These are phyloP conservation scores for Diachasmimorpha longicaudata DNA, from an alignment of 1,140 invertebrate species.

Conservation along the genomic window DNA sequence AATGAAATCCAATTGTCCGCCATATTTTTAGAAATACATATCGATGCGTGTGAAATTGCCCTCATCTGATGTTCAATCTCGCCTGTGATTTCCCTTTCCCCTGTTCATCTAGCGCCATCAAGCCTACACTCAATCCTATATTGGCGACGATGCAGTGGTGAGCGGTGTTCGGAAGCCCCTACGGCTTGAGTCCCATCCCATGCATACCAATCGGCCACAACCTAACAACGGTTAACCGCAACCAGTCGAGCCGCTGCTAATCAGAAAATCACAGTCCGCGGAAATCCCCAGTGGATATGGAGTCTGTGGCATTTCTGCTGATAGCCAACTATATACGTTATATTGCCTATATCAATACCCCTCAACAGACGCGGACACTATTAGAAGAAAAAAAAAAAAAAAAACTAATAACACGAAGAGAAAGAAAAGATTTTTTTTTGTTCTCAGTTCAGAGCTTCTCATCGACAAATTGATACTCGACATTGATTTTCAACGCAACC, in stretches of 20 bases:
- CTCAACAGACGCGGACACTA: background rate
- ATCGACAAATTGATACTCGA: too few species aligned
- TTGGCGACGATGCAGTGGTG: conserved; percentile 6
- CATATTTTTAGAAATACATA: too few species aligned
- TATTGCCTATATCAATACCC: background rate
- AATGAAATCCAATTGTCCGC: background rate
- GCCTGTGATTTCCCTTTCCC: conserved; percentile 10
- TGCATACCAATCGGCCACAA: conserved; percentile 61
- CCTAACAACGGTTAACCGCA: conserved; percentile 63
- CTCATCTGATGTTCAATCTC: background rate
- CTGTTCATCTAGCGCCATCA: conserved; percentile 15
- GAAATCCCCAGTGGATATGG: conserved; percentile 49
- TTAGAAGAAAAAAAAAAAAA: too few species aligned
- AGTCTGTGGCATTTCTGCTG: background rate
- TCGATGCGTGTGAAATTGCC: too few species aligned
- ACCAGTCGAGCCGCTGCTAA: conserved; percentile 60
- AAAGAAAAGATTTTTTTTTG: too few species aligned
- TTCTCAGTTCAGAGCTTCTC: too few species aligned
- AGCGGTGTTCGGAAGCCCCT: conserved; percentile 25
- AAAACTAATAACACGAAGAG: too few species aligned
- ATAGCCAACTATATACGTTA: background rate
- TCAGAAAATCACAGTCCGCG: conserved; percentile 61
- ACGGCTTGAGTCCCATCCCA: conserved; percentile 56
- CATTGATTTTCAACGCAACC: too few species aligned
- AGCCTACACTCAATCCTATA: background rate